Conservation (phyloP, 2,797 vertebrate genomes). For the Limosa lapponica region DNA sequence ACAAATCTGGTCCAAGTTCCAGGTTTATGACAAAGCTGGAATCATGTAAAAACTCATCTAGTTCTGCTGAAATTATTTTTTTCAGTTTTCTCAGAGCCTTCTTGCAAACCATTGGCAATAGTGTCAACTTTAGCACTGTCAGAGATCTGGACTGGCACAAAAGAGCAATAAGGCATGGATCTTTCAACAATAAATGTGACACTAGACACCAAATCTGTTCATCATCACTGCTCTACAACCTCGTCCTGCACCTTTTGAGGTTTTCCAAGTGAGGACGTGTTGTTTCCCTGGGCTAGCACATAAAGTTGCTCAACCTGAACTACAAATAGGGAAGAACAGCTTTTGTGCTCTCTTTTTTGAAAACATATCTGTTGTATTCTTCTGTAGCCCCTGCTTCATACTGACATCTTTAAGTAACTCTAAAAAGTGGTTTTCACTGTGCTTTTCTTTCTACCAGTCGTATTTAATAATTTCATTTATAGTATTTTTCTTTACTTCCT, state of each 20-base stretch:
- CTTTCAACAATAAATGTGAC: neutral
- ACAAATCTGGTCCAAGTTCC: slow-evolving; percentile 2
- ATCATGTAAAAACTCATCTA: neutral
- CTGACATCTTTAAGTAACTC: neutral
- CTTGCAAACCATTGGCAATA: neutral
- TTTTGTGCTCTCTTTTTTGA: neutral
- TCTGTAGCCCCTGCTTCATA: neutral
- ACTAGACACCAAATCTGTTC: neutral
- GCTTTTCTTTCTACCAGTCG: neutral
- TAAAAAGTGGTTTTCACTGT: neutral
- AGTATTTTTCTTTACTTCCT: neutral
- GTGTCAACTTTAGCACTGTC: neutral
- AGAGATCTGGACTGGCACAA: neutral
- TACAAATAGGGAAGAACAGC: neutral
- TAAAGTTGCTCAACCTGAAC: neutral
- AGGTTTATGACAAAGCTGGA: slow-evolving; percentile 17
- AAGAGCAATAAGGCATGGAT: neutral
- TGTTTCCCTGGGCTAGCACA: neutral
- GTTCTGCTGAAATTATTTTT: neutral
- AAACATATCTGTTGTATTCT: neutral
- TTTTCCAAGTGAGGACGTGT: neutral
- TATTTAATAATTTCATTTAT: neutral
- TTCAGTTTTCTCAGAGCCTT: neutral
- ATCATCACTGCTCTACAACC: neutral
- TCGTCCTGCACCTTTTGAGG: neutral